Conservation (phyloP, 2,113 vertebrate species). For the Accipiter virgatus region DNA sequence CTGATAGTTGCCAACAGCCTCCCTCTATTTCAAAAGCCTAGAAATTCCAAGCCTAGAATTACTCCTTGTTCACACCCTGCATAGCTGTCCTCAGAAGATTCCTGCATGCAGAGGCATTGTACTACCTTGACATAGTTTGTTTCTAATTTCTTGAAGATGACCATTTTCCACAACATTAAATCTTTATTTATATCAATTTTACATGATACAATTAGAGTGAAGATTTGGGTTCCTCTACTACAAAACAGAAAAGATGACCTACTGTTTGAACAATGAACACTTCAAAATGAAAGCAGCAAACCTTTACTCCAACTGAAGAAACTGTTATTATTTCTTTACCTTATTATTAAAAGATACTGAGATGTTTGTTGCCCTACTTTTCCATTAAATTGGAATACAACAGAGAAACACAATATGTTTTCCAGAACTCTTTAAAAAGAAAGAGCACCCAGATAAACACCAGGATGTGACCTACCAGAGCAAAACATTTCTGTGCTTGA, state of each 20-base stretch:
- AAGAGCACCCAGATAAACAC: not conserved
- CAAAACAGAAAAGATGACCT: not conserved
- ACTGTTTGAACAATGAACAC: not conserved
- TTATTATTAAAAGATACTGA: not conserved
- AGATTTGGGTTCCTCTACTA: not conserved
- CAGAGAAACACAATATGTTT: not conserved
- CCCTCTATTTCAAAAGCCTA: not conserved
- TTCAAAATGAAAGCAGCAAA: not conserved
- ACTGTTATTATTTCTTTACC: not conserved
- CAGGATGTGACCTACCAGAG: constrained; percentile 79
- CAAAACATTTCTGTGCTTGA: constrained; percentile 98
- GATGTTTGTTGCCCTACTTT: not conserved
- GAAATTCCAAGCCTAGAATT: not conserved
- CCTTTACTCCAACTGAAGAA: not conserved
- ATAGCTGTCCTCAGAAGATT: not conserved
- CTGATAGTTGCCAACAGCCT: not conserved
- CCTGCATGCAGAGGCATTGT: not conserved
- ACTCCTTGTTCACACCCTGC: not conserved
- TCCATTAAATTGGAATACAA: not conserved
- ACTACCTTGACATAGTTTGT: not conserved
- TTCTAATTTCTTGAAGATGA: not conserved
- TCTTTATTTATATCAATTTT: not conserved
- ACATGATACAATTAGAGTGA: not conserved
- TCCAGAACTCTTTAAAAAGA: not conserved
- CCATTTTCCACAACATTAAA: not conserved